Base-by-base conservation (phyloP, 2,888 invertebrate species). In the Blastobasis lacticolella region DNA sequence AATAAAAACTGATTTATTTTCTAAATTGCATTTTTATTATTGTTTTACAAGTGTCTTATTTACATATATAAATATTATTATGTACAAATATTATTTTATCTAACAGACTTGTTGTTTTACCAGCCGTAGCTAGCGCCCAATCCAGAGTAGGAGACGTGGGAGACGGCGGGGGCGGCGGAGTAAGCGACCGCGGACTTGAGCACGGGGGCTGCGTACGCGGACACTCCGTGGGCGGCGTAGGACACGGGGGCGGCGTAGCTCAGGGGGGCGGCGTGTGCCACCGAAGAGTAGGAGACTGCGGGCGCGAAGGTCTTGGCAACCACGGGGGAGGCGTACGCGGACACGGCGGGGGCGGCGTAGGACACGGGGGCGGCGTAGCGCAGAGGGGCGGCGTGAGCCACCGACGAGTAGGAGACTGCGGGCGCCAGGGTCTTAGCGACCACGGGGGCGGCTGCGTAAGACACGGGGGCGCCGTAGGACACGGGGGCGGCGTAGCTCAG, bases 61-160 rank as follows among this genome's bases (percentile, higher is more conserved):
- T 23, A 23, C 23, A 23, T 23, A 3, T 23, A 23, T 23, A 23
- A 23, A 23, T 23, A 23, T 23, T 23, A 23, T 23, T 55, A 58
- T 61, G 48, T 66, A 60, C 54, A 64, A 53, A 51, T 59, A 57
- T 46, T 52, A 45, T 38, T 37, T 48, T 42, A 4, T 42, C 38
- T 5, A 45, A 10, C 3, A 23, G 23, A 23, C n/a, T 38, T 46
- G 6, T 7, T 44, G 10, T 8, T 59, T 74, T 69, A 84, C 85
- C 85, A 85, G 49, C 81, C 85, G 63, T 85, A 84, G 68, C 71
- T 77, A 55, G 76, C 75, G 52, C 82, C 92, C 47, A 90, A 85
- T 52, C 92, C 91, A 55, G 90, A 79, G 85, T 92, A 93, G 57
- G 90, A 81, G 61, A 91, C 90, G 71, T 92, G 92, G 49, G 93